Percentiles rank a stretch among this genome's conserved stretches.
Evolutionary conservation across 2,888 invertebrate genomes (phyloP).

Genomic region (Drosophila mimica): DNA sequence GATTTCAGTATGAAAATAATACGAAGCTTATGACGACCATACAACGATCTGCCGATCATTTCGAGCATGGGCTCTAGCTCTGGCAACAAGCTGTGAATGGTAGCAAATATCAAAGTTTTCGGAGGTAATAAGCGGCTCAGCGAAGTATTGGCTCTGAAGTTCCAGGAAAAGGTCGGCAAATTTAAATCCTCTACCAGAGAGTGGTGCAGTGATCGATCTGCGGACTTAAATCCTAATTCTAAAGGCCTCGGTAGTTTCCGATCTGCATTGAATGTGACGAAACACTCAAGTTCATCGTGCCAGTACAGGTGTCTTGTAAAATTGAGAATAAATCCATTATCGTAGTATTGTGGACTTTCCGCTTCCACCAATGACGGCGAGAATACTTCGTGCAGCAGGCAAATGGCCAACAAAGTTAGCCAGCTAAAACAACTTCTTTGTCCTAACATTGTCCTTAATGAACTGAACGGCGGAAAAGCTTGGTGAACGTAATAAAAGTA

Average conservation of each 20-base stretch:
- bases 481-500: background rate
- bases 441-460: slow-evolving; percentile 17
- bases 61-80: slow-evolving; percentile 39
- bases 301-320: slow-evolving; percentile 14
- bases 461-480: slow-evolving; percentile 10
- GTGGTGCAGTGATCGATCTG: slow-evolving; percentile 31
- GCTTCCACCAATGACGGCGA: background rate
- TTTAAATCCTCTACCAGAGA: slow-evolving; percentile 26
- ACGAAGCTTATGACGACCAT: slow-evolving; percentile 33
- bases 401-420: slow-evolving; percentile 2
- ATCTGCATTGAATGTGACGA: slow-evolving; percentile 28
- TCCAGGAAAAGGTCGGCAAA: slow-evolving; percentile 41
- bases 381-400: background rate
- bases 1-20: slow-evolving; percentile 27
- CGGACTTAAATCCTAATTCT: background rate
- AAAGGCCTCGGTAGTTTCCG: background rate
- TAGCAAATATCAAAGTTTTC: slow-evolving; percentile 31
- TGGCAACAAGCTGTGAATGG: slow-evolving; percentile 23
- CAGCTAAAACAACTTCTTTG: background rate
- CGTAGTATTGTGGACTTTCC: slow-evolving; percentile 1
- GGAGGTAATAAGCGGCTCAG: slow-evolving; percentile 7
- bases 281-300: slow-evolving; percentile 15
- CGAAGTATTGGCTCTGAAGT: slow-evolving; percentile 7
- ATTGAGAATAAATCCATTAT: slow-evolving; percentile 17
- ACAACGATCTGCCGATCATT: slow-evolving; percentile 24